These are phyloP conservation scores for Xerus rutilus DNA, from an alignment of 2,797 vertebrate genomes.

Conservation along the genomic window DNA sequence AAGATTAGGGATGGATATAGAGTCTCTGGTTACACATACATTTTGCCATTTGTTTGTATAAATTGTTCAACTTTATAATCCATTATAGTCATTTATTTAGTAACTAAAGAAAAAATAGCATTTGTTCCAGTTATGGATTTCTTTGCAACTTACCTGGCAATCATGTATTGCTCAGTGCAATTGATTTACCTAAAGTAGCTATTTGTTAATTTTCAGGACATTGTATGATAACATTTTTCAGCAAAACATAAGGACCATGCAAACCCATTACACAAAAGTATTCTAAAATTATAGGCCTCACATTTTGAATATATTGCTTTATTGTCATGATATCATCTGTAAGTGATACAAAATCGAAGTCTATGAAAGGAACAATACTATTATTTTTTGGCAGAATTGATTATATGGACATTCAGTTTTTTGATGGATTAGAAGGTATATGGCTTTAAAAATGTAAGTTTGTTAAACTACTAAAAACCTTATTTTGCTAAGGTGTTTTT, in stretches of 20 bases:
- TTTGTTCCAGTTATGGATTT: neutral
- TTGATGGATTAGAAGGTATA: neutral
- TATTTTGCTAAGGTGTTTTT: constrained; percentile 27
- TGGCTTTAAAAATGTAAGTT: neutral
- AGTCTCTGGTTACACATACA: neutral
- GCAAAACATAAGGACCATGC: neutral
- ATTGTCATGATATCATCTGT: neutral
- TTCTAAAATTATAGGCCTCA: neutral
- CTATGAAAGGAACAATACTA: neutral
- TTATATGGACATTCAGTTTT: neutral
- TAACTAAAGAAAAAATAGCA: neutral
- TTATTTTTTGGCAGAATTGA: neutral
- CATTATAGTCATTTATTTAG: neutral
- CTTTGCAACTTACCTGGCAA: neutral
- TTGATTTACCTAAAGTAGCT: neutral
- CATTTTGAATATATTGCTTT: neutral
- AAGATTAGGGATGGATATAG: neutral
- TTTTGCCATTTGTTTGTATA: constrained; percentile 23
- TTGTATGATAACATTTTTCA: neutral
- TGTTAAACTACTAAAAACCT: constrained; percentile 56
- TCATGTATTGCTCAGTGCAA: neutral
- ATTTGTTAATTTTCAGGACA: constrained; percentile 31
- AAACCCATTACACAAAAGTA: neutral
- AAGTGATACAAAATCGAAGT: neutral
- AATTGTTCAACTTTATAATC: neutral